Conservation (phyloP, 92 coral and sea anemone genomes). For the Virgularia gustaviana region DNA sequence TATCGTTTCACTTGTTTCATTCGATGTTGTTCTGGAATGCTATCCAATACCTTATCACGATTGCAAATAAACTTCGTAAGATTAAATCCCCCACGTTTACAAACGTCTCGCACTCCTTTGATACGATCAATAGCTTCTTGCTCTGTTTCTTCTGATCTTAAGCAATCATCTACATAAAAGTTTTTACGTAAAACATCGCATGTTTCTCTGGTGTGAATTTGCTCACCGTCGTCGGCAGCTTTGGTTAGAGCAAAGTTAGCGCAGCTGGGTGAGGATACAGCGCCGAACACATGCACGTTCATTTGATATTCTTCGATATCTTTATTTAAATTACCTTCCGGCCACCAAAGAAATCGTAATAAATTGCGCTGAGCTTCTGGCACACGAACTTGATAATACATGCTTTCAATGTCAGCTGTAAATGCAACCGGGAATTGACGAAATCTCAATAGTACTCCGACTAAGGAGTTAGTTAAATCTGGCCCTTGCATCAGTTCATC, state of each 20-base stretch:
- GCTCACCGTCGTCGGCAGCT: slow-evolving; percentile 55
- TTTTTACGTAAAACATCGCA: slow-evolving; percentile 43
- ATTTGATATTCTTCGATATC: slow-evolving; percentile 47
- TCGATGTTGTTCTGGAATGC: slow-evolving; percentile 32
- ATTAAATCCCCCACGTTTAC: slow-evolving; percentile 43
- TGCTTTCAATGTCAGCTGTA: slow-evolving; percentile 57
- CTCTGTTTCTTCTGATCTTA: slow-evolving; percentile 44
- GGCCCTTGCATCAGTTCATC: slow-evolving; percentile 38
- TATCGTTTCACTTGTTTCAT: slow-evolving; percentile 20
- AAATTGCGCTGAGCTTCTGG: slow-evolving; percentile 42
- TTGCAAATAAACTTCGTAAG: slow-evolving; percentile 44
- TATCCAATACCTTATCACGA: slow-evolving; percentile 17
- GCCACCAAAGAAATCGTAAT: slow-evolving; percentile 61
- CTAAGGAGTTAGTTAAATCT: slow-evolving; percentile 39
- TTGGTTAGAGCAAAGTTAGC: slow-evolving; percentile 58
- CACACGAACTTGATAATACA: slow-evolving; percentile 59
- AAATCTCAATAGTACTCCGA: slow-evolving; percentile 58
- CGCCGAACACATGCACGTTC: slow-evolving; percentile 59
- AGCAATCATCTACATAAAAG: slow-evolving; percentile 49
- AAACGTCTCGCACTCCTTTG: slow-evolving; percentile 29
- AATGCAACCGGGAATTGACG: slow-evolving; percentile 51
- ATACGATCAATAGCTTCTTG: slow-evolving; percentile 37
- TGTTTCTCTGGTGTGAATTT: slow-evolving; percentile 30
- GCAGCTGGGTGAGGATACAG: slow-evolving; percentile 54
- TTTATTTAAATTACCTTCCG: slow-evolving; percentile 38